Evolutionary conservation across 2,888 invertebrate genomes (phyloP).

Genomic region (Steinernema scapterisci): DNA sequence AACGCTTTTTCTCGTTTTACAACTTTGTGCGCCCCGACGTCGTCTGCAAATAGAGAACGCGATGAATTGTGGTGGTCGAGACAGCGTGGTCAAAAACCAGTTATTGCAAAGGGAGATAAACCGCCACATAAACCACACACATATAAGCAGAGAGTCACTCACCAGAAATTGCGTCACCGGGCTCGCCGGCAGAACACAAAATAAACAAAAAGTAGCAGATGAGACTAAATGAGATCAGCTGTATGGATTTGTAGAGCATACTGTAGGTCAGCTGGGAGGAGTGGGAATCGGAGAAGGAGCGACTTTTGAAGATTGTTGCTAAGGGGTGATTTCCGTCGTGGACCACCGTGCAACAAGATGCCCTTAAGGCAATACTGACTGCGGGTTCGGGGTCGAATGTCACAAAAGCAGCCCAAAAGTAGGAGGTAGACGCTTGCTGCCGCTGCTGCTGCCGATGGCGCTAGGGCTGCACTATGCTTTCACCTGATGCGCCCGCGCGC

Average conservation of each 20-base stretch:
- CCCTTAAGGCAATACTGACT: conserved; percentile 12
- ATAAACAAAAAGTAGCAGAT: neutral
- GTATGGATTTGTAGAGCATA: too few species aligned
- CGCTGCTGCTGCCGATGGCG: neutral
- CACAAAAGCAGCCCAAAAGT: conserved; percentile 25
- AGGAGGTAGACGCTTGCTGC: neutral
- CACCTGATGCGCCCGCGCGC: conserved; percentile 22
- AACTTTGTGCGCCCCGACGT: conserved; percentile 6
- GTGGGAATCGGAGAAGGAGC: too few species aligned
- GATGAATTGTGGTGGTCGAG: too few species aligned
- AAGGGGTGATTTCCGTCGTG: too few species aligned
- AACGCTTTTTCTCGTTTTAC: conserved; percentile 37
- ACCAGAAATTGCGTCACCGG: conserved; percentile 12
- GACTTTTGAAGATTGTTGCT: too few species aligned
- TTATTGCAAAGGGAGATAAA: too few species aligned
- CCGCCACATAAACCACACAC: neutral
- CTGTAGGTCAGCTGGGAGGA: too few species aligned
- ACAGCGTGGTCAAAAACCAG: too few species aligned
- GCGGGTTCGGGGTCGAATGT: conserved; percentile 12
- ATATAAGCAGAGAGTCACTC: neutral
- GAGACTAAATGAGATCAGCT: neutral
- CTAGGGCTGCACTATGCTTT: neutral
- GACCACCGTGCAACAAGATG: neutral
- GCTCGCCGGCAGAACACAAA: neutral
- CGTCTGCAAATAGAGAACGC: neutral